phyloP scores from a whole-genome alignment of 2,888 invertebrate species.

The Ptilodon capucinus region DNA sequence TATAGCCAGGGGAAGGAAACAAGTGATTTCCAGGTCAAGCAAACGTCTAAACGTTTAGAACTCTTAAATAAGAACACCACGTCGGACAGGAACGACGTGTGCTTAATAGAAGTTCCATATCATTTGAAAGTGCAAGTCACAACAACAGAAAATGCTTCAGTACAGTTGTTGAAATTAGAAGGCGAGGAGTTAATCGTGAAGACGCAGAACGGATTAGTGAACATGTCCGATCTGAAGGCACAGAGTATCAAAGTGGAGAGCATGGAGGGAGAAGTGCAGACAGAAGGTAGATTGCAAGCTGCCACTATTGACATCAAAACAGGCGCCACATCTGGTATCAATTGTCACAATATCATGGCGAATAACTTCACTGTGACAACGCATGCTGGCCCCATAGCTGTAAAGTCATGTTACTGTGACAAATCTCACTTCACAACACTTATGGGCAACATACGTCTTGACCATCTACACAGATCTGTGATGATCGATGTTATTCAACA shows the following conservation, averaged over 20 bases:
- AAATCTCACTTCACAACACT: slow-evolving; percentile 74
- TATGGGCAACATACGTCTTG: slow-evolving; percentile 69
- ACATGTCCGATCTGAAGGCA: slow-evolving; percentile 64
- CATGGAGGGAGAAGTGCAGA: slow-evolving; percentile 57
- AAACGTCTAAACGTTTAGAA: slow-evolving; percentile 72
- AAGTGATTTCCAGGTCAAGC: slow-evolving; percentile 75
- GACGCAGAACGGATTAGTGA: slow-evolving; percentile 68
- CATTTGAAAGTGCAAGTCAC: slow-evolving; percentile 72
- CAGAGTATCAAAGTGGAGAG: slow-evolving; percentile 70
- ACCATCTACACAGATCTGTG: slow-evolving; percentile 67
- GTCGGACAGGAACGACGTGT: slow-evolving; percentile 70
- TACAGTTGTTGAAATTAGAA: slow-evolving; percentile 67
- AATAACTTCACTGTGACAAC: slow-evolving; percentile 62
- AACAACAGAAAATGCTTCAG: slow-evolving; percentile 69
- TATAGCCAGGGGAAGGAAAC: slow-evolving; percentile 72
- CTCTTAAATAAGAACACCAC: slow-evolving; percentile 68
- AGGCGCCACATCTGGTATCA: slow-evolving; percentile 60
- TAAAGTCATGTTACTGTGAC: slow-evolving; percentile 75
- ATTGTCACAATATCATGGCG: slow-evolving; percentile 73
- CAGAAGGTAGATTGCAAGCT: slow-evolving; percentile 68
- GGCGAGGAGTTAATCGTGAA: slow-evolving; percentile 72
- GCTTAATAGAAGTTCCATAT: slow-evolving; percentile 75
- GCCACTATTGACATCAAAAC: slow-evolving; percentile 69
- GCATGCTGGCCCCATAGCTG: slow-evolving; percentile 67
- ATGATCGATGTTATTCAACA: slow-evolving; percentile 74